Evolutionary conservation across 2,113 vertebrate genomes (phyloP).

Genomic region (Pomatostomus ruficeps): DNA sequence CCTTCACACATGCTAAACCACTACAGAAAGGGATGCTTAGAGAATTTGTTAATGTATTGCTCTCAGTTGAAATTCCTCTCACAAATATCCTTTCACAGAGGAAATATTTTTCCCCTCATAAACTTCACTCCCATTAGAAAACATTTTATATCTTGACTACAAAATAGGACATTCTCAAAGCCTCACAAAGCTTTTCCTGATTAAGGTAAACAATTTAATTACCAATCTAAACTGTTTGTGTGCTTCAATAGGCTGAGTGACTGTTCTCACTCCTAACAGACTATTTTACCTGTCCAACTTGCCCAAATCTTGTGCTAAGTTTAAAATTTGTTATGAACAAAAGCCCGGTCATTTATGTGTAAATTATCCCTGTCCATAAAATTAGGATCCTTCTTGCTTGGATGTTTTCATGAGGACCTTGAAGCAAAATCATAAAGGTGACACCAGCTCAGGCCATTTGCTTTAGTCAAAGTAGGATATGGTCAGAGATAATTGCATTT

Average conservation of each 20-base stretch:
- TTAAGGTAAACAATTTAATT: slow-evolving; percentile 37
- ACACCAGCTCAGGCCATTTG: neutral
- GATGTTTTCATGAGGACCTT: neutral
- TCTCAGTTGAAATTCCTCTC: slow-evolving; percentile 20
- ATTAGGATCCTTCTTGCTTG: neutral
- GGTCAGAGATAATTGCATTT: neutral
- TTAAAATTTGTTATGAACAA: neutral
- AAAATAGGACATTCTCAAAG: neutral
- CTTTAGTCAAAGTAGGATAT: neutral
- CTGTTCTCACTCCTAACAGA: neutral
- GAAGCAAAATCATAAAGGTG: neutral
- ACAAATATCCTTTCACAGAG: neutral
- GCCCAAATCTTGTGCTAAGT: neutral
- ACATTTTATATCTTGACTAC: neutral
- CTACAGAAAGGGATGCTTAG: neutral
- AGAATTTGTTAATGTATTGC: neutral
- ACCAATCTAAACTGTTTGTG: neutral
- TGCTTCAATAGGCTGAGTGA: neutral
- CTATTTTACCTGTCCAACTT: neutral
- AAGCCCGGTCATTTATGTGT: neutral
- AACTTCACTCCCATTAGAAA: slow-evolving; percentile 22
- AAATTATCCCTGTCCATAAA: neutral
- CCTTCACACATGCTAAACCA: neutral
- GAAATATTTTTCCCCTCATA: slow-evolving; percentile 31
- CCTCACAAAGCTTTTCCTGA: neutral